These are phyloP conservation scores for Cryptotermes secundus DNA, from an alignment of 1,140 invertebrate genomes.

Conservation along the genomic window DNA sequence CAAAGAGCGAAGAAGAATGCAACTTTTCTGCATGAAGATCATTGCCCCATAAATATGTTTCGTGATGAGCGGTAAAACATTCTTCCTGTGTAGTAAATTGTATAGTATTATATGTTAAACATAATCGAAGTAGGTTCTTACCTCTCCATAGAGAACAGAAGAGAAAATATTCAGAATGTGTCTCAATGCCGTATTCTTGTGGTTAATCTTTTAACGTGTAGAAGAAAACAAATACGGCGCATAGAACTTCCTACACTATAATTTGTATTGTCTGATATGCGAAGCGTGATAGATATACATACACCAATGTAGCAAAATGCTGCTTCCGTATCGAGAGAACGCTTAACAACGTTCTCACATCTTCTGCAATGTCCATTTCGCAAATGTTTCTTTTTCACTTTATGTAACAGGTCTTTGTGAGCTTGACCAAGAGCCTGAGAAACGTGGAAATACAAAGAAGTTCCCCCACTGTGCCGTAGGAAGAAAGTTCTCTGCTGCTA, in stretches of 20 bases:
- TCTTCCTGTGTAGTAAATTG: neutral
- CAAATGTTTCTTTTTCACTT: neutral
- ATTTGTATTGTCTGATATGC: conserved; percentile 20
- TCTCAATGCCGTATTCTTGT: neutral
- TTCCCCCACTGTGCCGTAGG: neutral
- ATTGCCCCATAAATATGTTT: too few relatives aligned
- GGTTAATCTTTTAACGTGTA: neutral
- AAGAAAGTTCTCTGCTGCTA: neutral
- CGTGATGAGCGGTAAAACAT: neutral
- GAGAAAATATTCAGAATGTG: neutral
- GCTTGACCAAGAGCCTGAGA: neutral
- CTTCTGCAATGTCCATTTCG: neutral
- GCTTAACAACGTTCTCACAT: conserved; percentile 1
- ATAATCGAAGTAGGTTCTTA: neutral
- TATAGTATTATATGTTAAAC: neutral
- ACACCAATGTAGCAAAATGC: neutral
- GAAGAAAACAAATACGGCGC: neutral
- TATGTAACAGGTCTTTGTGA: neutral
- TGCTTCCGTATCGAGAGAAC: neutral
- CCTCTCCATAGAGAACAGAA: neutral
- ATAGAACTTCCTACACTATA: neutral
- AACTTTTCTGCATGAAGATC: too few relatives aligned
- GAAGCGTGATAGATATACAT: neutral
- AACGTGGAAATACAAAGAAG: neutral
- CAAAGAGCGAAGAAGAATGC: too few relatives aligned